phyloP scores from a whole-genome alignment of 2,113 vertebrate species.

The Mohoua ochrocephala region DNA sequence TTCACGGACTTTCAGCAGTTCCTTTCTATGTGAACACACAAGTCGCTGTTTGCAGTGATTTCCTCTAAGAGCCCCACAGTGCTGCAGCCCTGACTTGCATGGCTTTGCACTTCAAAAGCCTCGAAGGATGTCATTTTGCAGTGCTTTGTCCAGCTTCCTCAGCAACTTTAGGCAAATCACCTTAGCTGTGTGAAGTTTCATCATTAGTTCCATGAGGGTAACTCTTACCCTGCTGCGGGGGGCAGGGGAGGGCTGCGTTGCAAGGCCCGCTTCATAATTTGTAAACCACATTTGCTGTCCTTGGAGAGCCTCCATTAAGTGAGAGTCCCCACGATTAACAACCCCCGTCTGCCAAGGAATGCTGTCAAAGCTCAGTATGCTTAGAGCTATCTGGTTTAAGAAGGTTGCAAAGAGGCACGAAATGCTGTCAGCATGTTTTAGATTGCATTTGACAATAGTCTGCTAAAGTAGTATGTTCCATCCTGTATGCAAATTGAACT shows the following conservation, averaged over 20 bases:
- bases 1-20: not conserved
- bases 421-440: not conserved
- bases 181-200: not conserved
- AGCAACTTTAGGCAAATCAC: slow-evolving; percentile 38
- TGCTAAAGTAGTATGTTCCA: slow-evolving; percentile 53
- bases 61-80: not conserved
- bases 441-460: not conserved
- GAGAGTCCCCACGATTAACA: not conserved
- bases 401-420: not conserved
- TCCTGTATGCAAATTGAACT: slow-evolving; percentile 51
- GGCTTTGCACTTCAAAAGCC: not conserved
- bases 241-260: not conserved
- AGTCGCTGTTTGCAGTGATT: not conserved
- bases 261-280: accelerated
- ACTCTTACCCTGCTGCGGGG: not conserved
- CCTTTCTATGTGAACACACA: not conserved
- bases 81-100: not conserved
- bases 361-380: accelerated
- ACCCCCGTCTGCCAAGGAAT: not conserved
- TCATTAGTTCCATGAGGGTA: not conserved
- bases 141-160: not conserved
- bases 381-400: not conserved
- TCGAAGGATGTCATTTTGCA: not conserved
- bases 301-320: not conserved
- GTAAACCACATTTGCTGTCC: not conserved